Percentiles rank a stretch among this genome's conserved stretches.
Conservation (phyloP, 2,888 invertebrate species). For the Thelaira solivaga region DNA sequence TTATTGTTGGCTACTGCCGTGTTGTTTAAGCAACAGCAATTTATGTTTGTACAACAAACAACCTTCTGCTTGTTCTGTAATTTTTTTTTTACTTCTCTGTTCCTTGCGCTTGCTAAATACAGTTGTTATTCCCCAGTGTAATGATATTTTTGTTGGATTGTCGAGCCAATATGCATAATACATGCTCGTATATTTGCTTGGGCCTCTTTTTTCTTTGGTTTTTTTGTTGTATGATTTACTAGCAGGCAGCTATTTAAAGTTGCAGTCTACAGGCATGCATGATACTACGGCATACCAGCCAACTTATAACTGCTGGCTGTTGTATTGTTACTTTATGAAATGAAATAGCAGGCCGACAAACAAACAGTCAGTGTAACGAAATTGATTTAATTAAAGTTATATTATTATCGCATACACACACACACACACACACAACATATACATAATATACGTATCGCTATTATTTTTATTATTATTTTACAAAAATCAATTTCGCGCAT, state of each 20-base stretch:
- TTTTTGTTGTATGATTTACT: conserved; percentile 19
- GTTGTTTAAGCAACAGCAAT: conserved; percentile 19
- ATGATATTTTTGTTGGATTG: conserved; percentile 34
- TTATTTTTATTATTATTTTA: not conserved
- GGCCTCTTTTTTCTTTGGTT: too few species aligned
- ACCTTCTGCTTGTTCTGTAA: conserved; percentile 1
- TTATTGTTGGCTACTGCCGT: not conserved
- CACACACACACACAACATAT: too few species aligned
- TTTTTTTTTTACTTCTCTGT: not conserved
- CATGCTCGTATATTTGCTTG: too few species aligned
- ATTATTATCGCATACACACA: not conserved
- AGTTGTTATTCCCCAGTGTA: conserved; percentile 48
- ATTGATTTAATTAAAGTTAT: conserved; percentile 24
- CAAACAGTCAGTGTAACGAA: conserved; percentile 11
- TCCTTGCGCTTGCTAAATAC: conserved; percentile 13
- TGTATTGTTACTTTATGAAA: not conserved
- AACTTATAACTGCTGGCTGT: not conserved
- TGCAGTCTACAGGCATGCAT: not conserved
- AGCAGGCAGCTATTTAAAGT: not conserved
- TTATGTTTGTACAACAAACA: conserved; percentile 40
- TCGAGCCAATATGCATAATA: conserved; percentile 25
- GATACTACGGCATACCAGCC: not conserved
- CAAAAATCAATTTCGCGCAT: not conserved
- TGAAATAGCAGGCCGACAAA: conserved; percentile 1
- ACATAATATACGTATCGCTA: too few species aligned